Base-by-base conservation (phyloP, 1,140 invertebrate species). In the Hylaeus anthracinus region DNA sequence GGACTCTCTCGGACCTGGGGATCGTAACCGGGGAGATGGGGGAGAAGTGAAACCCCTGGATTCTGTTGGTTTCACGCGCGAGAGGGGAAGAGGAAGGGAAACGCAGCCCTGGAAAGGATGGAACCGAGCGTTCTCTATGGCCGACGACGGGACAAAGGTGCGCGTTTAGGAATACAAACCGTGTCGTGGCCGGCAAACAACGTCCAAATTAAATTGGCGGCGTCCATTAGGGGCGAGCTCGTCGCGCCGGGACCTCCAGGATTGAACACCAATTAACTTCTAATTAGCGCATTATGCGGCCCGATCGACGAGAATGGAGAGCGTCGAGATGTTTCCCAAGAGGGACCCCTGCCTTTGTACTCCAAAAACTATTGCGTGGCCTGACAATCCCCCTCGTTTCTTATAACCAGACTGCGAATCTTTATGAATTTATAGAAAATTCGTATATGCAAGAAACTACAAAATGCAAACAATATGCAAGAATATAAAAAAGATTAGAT, bases 111-210 rank as follows among this genome's bases (percentile, higher is more conserved):
- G 45, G 56, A 53, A 69, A 69, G 64, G 76, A 61, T 71, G 81
- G 75, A 80, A 76, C 2, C 81, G 79, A 56, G 69, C 48, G 77
- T 69, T 67, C 84, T 84, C 63, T 70, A 72, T 39, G 48, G 43
- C 70, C 75, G 75, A 74, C 71, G 71, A 76, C 81, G 72, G 79
- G 74, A 84, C 83, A 82, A 83, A 84, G 83, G 69, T 78, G 65
- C 66, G 53, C 73, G 71, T 82, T 82, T 86, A 73, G 79, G 53
- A 73, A 74, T 86, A 79, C 72, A 85, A 86, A 86, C 75, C 58
- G 74, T 45, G 56, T 26, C 58, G 66, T 41, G 61, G 39, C 55
- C 45, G 77, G 72, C 70, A 81, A 82, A 79, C 74, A 82, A 70
- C 70, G 51, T 15, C 26, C 51, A 64, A 86, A 86, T 86, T 86